Evolutionary conservation across 2,888 invertebrate species (phyloP).

Genomic region (Drosophila falleni): DNA sequence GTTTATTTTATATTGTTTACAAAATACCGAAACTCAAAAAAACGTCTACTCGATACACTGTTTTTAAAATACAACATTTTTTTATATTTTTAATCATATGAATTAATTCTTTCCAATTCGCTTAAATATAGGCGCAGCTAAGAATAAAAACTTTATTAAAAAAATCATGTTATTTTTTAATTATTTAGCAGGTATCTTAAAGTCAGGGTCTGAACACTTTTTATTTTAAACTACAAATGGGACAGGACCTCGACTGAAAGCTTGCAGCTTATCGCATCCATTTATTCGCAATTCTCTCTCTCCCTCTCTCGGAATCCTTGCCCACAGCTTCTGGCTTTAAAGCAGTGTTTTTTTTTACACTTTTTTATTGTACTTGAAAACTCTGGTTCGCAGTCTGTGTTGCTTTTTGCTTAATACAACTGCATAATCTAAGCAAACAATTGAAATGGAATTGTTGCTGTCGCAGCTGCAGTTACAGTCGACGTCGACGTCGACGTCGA

Average conservation of each 20-base stretch:
- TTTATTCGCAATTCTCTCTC: slow-evolving; percentile 7
- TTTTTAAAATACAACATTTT: no score
- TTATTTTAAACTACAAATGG: slow-evolving; percentile 21
- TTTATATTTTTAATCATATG: no score
- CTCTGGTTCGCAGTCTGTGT: slow-evolving; percentile 11
- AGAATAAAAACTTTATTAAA: no score
- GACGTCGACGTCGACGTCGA: slow-evolving; percentile 40
- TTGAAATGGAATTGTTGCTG: slow-evolving; percentile 80
- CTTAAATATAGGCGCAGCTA: no score
- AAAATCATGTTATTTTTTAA: no score
- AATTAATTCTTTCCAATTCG: no score
- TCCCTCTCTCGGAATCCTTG: neutral
- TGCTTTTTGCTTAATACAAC: slow-evolving; percentile 70
- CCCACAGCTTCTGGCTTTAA: slow-evolving; percentile 25
- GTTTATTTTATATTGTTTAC: no score
- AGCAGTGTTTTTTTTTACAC: slow-evolving; percentile 4
- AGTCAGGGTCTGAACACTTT: neutral
- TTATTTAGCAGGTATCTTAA: neutral
- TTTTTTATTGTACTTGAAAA: slow-evolving; percentile 17
- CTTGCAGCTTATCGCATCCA: slow-evolving; percentile 41
- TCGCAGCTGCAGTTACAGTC: slow-evolving; percentile 24
- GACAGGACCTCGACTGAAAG: slow-evolving; percentile 23
- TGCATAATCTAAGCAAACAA: slow-evolving; percentile 83
- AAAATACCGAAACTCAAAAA: no score
- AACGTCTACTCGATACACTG: no score